Evolutionary conservation across 1,140 invertebrate genomes (phyloP).

Genomic region (Nixonia krombeini): DNA sequence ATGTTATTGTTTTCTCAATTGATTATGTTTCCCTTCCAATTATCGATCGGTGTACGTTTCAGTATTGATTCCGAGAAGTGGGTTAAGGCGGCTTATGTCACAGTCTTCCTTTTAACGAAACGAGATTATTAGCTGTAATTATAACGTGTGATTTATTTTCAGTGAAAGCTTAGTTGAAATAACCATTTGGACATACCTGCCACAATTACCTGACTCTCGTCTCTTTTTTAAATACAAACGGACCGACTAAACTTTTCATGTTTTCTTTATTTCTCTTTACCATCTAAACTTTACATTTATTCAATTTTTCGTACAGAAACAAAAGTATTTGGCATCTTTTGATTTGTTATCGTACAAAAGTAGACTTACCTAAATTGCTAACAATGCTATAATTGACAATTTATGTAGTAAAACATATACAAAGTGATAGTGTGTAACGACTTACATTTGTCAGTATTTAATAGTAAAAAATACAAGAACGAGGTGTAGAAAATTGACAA

Average conservation of each 20-base stretch:
- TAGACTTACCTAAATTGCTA: slow-evolving; percentile 41
- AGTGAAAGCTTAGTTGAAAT: no score
- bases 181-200: no score
- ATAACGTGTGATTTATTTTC: no score
- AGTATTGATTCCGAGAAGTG: no score
- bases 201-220: no score
- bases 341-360: slow-evolving; percentile 62
- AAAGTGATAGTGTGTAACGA: slow-evolving; percentile 27
- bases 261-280: neutral
- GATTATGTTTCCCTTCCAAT: neutral
- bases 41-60: no score
- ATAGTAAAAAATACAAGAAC: slow-evolving; percentile 17
- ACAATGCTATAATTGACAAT: no score
- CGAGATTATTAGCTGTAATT: no score
- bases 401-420: slow-evolving; percentile 45
- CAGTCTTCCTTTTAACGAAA: no score
- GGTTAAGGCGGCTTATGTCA: no score
- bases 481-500: slow-evolving; percentile 5
- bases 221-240: neutral
- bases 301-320: slow-evolving; percentile 32
- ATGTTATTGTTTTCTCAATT: neutral
- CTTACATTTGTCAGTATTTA: slow-evolving; percentile 25
- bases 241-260: neutral
- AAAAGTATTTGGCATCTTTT: slow-evolving; percentile 56
- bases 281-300: slow-evolving; percentile 16